Evolutionary conservation across 2,113 vertebrate genomes (phyloP).

Genomic region (Lepidothrix coronata): DNA sequence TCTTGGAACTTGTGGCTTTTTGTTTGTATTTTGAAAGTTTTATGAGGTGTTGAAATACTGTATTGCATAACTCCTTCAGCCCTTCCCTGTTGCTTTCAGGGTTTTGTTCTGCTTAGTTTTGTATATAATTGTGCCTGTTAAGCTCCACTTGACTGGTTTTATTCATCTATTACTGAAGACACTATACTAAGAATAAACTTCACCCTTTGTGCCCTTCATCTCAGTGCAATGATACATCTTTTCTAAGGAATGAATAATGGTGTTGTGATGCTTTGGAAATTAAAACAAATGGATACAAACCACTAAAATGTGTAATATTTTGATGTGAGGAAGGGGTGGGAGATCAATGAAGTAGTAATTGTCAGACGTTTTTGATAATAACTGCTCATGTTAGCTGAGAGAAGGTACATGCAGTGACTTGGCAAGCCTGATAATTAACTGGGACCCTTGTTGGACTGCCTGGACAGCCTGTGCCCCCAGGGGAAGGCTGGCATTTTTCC

Average conservation of each 20-base stretch:
- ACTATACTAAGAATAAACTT: neutral
- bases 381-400: neutral
- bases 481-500: neutral
- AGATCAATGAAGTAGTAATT: neutral
- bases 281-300: neutral
- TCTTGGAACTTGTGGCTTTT: neutral
- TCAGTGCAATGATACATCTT: neutral
- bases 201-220: neutral
- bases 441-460: neutral
- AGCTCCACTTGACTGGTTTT: neutral
- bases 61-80: neutral
- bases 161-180: neutral
- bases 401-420: neutral
- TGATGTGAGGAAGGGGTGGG: neutral
- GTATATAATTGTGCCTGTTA: neutral
- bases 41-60: neutral
- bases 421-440: neutral
- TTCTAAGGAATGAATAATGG: neutral
- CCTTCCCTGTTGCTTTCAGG: neutral
- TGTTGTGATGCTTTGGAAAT: neutral
- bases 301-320: neutral
- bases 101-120: neutral
- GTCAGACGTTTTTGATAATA: neutral
- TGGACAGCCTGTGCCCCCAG: neutral
- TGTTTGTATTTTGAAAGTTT: neutral